Conservation (phyloP, 1,140 invertebrate genomes). For the Dendrolimus punctatus region DNA sequence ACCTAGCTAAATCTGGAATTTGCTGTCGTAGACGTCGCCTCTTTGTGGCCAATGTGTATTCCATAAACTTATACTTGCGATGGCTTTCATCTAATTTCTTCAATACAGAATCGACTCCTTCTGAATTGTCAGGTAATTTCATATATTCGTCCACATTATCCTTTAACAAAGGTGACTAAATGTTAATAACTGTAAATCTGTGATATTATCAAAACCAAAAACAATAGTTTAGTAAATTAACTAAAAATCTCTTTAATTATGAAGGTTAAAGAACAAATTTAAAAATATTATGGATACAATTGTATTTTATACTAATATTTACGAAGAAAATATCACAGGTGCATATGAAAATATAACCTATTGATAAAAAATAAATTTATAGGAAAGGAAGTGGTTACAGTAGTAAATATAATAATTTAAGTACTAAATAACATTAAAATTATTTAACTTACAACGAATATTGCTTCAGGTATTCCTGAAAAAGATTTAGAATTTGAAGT, state of each 20-base stretch:
- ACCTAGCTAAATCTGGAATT: constrained; percentile 94
- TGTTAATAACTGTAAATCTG: no score
- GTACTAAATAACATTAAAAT: not conserved
- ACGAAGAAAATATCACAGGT: no score
- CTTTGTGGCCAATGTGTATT: constrained; percentile 89
- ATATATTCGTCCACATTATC: constrained; percentile 97
- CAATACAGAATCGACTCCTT: constrained; percentile 87
- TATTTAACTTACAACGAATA: constrained; percentile 80
- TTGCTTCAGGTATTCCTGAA: constrained; percentile 85
- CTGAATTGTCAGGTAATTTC: constrained; percentile 84
- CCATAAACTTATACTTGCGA: constrained; percentile 98
- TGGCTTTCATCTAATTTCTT: constrained; percentile 92
- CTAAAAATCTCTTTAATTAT: no score
- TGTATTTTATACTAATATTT: no score
- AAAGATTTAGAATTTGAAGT: constrained; percentile 74
- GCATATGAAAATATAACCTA: no score
- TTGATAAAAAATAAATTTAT: no score
- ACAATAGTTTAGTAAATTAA: no score
- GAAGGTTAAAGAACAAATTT: no score
- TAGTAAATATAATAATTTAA: no score
- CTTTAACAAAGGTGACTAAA: constrained; percentile 64
- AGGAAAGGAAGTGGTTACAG: no score
- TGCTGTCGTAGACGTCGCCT: constrained; percentile 88
- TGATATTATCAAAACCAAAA: no score
- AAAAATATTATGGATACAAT: no score